These are phyloP conservation scores for Xenopus petersii DNA, from an alignment of 2,797 vertebrate species.

Conservation along the genomic window DNA sequence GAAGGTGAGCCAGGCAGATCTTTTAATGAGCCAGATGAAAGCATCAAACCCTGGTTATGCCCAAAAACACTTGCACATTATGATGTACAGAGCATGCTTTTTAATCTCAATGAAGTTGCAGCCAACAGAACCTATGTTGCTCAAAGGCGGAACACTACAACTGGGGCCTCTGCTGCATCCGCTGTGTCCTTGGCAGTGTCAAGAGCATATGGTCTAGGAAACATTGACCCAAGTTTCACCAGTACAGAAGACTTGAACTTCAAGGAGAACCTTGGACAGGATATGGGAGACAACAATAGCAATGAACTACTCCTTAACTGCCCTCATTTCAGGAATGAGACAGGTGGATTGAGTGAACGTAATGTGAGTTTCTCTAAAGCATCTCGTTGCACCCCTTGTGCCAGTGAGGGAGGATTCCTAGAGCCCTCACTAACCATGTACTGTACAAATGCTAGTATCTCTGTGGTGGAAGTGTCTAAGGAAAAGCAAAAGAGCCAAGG, in stretches of 20 bases:
- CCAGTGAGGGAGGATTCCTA: conserved; percentile 24
- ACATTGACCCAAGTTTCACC: conserved; percentile 71
- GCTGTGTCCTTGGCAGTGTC: conserved; percentile 63
- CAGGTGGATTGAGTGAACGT: conserved; percentile 76
- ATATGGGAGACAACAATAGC: conserved; percentile 64
- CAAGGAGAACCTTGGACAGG: conserved; percentile 67
- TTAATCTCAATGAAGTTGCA: conserved; percentile 81
- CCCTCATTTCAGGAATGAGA: conserved; percentile 93
- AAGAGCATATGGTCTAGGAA: conserved; percentile 58
- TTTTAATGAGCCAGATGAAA: conserved; percentile 61
- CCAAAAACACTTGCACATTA: conserved; percentile 86
- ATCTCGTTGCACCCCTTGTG: conserved; percentile 58
- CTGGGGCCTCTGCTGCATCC: conserved; percentile 85
- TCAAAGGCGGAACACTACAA: conserved; percentile 85
- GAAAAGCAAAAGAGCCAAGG: conserved; percentile 74
- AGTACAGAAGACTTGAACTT: conserved; percentile 80
- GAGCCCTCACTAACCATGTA: conserved; percentile 63
- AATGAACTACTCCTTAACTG: conserved; percentile 84
- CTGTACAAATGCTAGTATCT: conserved; percentile 83
- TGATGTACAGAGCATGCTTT: conserved; percentile 87
- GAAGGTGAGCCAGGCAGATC: conserved; percentile 67
- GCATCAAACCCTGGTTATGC: conserved; percentile 75
- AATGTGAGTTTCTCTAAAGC: conserved; percentile 84
- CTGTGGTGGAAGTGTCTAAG: conserved; percentile 78
- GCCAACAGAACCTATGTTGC: conserved; percentile 67